A percentile compares a stretch with the other conserved stretches of the same genome.
Evolutionary conservation across 2,797 vertebrate species (phyloP).

Genomic region (Eidolon dupreanum): DNA sequence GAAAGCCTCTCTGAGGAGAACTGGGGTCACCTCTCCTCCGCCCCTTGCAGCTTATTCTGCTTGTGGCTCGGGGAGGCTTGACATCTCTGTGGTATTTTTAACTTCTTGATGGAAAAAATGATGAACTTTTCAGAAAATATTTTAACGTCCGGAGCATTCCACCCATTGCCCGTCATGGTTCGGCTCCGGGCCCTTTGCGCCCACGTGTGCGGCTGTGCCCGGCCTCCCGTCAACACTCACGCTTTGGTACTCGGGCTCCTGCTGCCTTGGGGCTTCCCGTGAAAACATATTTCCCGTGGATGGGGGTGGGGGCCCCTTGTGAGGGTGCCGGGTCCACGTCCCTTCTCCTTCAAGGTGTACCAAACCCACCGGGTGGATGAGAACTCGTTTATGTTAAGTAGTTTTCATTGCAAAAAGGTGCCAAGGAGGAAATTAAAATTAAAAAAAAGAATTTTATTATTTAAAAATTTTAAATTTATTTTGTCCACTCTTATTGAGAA

Average conservation of each 20-base stretch:
- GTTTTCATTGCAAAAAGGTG: background rate
- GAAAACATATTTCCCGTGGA: background rate
- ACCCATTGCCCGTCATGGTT: background rate
- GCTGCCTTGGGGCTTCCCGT: background rate
- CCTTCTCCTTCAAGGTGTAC: background rate
- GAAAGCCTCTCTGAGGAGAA: background rate
- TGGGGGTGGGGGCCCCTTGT: too few relatives aligned
- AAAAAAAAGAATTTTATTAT: background rate
- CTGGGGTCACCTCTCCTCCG: background rate
- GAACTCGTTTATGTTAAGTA: background rate
- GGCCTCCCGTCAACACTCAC: background rate
- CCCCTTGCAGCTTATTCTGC: background rate
- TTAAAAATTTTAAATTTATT: background rate
- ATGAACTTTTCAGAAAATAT: constrained; percentile 13
- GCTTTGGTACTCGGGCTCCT: background rate
- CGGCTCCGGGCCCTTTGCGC: background rate
- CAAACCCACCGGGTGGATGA: background rate
- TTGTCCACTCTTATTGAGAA: background rate
- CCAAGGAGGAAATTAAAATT: background rate
- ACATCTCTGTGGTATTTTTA: constrained; percentile 36
- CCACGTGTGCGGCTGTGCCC: accelerated
- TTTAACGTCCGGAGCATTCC: background rate
- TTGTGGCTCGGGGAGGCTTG: background rate
- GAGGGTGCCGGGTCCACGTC: background rate
- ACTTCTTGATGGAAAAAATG: constrained; percentile 57